Conservation (phyloP, 2,888 invertebrate species). For the Smittia sp. region DNA sequence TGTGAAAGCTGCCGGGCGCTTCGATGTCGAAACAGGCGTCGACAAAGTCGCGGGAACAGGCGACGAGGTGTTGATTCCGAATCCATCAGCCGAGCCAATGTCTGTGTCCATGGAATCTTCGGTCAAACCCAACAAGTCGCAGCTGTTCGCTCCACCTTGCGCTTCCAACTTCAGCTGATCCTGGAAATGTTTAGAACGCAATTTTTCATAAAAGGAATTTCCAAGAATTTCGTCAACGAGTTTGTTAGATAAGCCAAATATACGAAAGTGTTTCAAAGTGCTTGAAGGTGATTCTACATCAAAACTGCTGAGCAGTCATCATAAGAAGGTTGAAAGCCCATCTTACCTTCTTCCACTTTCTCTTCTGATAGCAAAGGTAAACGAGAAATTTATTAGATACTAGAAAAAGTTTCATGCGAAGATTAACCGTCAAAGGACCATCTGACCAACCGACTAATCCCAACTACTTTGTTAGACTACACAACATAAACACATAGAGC, state of each 20-base stretch:
- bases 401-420: neutral
- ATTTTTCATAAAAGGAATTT: conserved; percentile 23
- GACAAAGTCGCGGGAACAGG: conserved; percentile 53
- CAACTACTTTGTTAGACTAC: neutral
- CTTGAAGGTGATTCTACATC: neutral
- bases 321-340: too few species aligned
- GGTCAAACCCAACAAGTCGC: conserved; percentile 55
- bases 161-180: conserved; percentile 35
- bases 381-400: neutral
- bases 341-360: conserved; percentile 38
- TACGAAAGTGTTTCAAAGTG: neutral
- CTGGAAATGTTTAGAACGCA: conserved; percentile 26
- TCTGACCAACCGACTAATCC: neutral
- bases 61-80: conserved; percentile 54
- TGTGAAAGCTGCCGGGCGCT: conserved; percentile 43
- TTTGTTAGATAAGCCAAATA: neutral
- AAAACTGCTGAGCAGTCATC: neutral
- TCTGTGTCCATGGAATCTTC: conserved; percentile 82
- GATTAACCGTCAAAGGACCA: conserved; percentile 39
- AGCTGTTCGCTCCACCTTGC: conserved; percentile 39
- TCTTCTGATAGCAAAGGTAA: conserved; percentile 43
- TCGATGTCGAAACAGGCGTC: conserved; percentile 51
- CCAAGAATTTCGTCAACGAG: neutral
- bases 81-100: conserved; percentile 74
- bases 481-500: neutral